phyloP scores from a whole-genome alignment of 2,888 invertebrate genomes.

The Deroplatys truncata region DNA sequence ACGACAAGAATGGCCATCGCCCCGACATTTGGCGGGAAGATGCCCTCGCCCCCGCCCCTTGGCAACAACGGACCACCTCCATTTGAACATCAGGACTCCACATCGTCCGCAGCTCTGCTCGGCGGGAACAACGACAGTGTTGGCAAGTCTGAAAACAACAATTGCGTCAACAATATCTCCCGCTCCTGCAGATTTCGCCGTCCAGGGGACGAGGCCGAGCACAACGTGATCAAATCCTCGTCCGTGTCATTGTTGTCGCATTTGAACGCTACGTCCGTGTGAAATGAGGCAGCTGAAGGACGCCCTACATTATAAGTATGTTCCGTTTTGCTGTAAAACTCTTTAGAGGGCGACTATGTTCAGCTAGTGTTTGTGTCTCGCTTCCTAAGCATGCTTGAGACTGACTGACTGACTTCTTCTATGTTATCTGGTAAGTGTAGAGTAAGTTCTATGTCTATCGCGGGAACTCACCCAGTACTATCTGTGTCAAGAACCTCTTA shows the following conservation, averaged over 20 bases:
- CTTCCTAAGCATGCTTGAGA: too few relatives aligned
- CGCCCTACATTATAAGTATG: too few relatives aligned
- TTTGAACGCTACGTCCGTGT: conserved; percentile 3
- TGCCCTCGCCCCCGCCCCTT: not conserved
- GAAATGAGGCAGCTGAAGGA: not conserved
- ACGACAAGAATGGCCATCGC: not conserved
- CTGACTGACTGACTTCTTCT: not conserved
- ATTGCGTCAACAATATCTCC: not conserved
- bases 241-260: not conserved
- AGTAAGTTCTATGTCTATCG: not conserved
- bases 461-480: too few relatives aligned
- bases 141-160: not conserved
- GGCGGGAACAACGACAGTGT: not conserved
- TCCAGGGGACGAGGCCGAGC: not conserved
- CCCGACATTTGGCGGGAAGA: not conserved
- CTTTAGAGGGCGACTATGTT: not conserved
- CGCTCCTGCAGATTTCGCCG: not conserved
- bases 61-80: not conserved
- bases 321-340: too few relatives aligned
- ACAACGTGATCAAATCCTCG: not conserved
- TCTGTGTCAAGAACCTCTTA: too few relatives aligned
- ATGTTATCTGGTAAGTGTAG: not conserved
- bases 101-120: not conserved
- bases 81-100: not conserved
- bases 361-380: not conserved